phyloP scores from a whole-genome alignment of 1,140 invertebrate genomes.

The Drosophila santomea region DNA sequence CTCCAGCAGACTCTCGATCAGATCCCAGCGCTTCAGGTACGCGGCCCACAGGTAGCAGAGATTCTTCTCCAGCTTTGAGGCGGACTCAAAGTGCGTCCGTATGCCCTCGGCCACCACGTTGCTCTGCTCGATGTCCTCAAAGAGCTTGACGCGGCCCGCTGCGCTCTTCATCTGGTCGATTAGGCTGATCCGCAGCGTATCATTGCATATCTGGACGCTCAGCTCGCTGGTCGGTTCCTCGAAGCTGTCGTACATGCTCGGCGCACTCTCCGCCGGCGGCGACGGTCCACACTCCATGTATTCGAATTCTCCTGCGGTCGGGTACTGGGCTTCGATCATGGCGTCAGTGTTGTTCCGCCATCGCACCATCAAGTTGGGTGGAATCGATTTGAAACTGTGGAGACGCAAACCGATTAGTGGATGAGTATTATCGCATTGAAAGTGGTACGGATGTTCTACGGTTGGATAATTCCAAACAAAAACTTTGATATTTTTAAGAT shows the following conservation, averaged over 20 bases:
- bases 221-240: constrained; percentile 89
- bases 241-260: constrained; percentile 90
- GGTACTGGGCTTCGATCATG: constrained; percentile 88
- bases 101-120: constrained; percentile 87
- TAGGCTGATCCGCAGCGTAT: constrained; percentile 89
- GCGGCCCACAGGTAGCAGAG: constrained; percentile 89
- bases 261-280: constrained; percentile 90
- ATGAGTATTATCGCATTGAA: too few species aligned
- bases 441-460: background rate
- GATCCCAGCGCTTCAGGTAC: constrained; percentile 88
- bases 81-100: constrained; percentile 85
- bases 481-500: background rate
- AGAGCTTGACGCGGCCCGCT: constrained; percentile 87
- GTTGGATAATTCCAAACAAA: background rate
- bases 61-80: constrained; percentile 88
- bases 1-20: constrained; percentile 87
- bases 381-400: constrained; percentile 83
- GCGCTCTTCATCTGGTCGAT: constrained; percentile 89
- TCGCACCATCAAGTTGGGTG: constrained; percentile 84
- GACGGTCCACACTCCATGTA: constrained; percentile 90
- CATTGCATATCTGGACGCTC: constrained; percentile 90
- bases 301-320: constrained; percentile 88
- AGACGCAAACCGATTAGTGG: background rate
- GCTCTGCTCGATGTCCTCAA: constrained; percentile 89
- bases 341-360: constrained; percentile 86